Evolutionary conservation across 2,113 vertebrate genomes (phyloP).

Genomic region (Cottus gobio): DNA sequence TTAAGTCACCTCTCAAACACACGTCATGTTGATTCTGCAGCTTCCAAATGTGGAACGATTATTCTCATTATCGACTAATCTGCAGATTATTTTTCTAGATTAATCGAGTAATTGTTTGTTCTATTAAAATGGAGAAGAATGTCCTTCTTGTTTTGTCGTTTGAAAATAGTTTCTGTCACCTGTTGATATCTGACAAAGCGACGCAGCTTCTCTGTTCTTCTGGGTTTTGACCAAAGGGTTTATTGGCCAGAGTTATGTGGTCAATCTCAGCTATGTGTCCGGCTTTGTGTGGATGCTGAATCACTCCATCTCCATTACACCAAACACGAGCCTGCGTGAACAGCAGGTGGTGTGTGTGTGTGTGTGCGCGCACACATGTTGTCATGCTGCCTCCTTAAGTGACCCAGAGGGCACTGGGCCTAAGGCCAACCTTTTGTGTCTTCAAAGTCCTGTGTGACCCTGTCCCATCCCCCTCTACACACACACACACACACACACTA

Average conservation of each 20-base stretch:
- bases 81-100: not conserved
- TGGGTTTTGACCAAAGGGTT: not conserved
- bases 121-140: not conserved
- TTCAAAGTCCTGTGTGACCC: constrained; percentile 67
- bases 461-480: constrained; percentile 29
- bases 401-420: constrained; percentile 70
- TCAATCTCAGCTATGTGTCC: constrained; percentile 60
- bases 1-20: not conserved
- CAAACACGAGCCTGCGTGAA: constrained; percentile 57
- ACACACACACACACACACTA: constrained; percentile 19
- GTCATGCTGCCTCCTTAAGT: constrained; percentile 60
- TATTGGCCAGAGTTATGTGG: constrained; percentile 36
- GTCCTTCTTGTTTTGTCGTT: not conserved
- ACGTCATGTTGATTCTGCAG: not conserved
- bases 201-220: not conserved
- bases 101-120: too few relatives aligned
- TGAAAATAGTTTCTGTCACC: too few relatives aligned
- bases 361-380: constrained; percentile 23
- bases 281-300: constrained; percentile 44
- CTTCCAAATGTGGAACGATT: not conserved
- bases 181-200: too few relatives aligned
- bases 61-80: not conserved
- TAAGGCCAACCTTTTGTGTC: constrained; percentile 69
- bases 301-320: constrained; percentile 73
- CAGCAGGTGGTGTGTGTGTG: constrained; percentile 77